phyloP scores from a whole-genome alignment of 2,113 vertebrate genomes.

The Prochilodus magdalenae region DNA sequence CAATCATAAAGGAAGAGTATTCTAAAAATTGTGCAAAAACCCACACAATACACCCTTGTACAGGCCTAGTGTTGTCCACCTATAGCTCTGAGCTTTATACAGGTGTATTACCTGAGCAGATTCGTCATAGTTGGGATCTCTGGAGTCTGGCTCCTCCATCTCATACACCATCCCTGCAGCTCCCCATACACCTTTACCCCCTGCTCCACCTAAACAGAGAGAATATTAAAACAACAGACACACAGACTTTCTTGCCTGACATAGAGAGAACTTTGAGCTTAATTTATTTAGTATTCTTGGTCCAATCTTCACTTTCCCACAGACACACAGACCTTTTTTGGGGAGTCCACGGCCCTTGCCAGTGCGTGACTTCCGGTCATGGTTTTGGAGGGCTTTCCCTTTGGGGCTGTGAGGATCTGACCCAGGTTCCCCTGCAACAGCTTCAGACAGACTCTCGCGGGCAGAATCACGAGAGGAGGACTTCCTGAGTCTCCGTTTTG shows the following conservation, averaged over 20 bases:
- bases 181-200: slow-evolving; percentile 90
- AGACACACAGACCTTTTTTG: slow-evolving; percentile 80
- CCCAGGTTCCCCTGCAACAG: slow-evolving; percentile 58
- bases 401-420: slow-evolving; percentile 78
- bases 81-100: no score
- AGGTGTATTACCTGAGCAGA: slow-evolving; percentile 73
- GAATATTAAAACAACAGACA: background rate
- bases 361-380: slow-evolving; percentile 82
- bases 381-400: slow-evolving; percentile 68
- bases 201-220: slow-evolving; percentile 78
- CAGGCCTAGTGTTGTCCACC: background rate
- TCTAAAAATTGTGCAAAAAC: no score
- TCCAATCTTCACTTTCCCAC: no score
- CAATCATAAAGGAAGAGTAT: no score
- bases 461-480: slow-evolving; percentile 83
- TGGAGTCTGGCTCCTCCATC: slow-evolving; percentile 82
- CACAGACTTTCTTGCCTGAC: no score
- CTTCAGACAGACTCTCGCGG: slow-evolving; percentile 79
- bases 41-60: no score
- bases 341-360: slow-evolving; percentile 87
- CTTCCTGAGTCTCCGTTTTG: slow-evolving; percentile 82
- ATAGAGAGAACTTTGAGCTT: no score
- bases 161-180: slow-evolving; percentile 87
- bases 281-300: no score
- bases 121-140: slow-evolving; percentile 88